Conservation (phyloP, 2,888 invertebrate genomes). For the Arge pagana region DNA sequence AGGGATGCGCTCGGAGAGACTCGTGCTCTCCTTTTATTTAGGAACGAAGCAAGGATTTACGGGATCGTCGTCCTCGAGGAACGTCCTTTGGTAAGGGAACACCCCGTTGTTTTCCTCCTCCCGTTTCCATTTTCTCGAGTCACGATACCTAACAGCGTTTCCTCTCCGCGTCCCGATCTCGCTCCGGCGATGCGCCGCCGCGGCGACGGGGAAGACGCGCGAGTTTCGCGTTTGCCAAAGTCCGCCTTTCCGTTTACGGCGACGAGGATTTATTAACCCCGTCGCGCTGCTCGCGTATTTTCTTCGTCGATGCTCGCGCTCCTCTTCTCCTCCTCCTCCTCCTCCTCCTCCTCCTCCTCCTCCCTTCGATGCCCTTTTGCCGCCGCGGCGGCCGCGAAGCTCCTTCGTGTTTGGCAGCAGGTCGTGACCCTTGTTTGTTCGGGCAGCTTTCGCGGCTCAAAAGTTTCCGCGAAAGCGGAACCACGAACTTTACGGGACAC, state of each 20-base stretch:
- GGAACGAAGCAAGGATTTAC: constrained; percentile 11
- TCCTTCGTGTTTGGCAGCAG: no score
- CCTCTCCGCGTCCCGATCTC: constrained; percentile 31
- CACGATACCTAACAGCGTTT: constrained; percentile 43
- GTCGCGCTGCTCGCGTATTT: no score
- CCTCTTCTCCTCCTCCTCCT: constrained; percentile 11
- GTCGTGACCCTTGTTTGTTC: no score
- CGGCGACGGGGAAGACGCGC: not conserved
- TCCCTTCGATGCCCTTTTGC: constrained; percentile 17
- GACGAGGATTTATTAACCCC: constrained; percentile 25
- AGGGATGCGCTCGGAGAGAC: not conserved
- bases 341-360: constrained; percentile 4
- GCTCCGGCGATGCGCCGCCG: constrained; percentile 29
- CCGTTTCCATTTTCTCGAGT: no score
- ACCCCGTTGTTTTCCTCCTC: not conserved
- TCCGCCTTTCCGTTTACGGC: constrained; percentile 7
- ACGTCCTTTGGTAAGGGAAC: not conserved
- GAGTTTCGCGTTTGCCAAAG: constrained; percentile 12
- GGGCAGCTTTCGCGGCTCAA: no score
- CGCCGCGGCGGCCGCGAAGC: no score
- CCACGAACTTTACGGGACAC: no score
- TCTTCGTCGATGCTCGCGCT: no score
- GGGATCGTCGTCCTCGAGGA: not conserved
- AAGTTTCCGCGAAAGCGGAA: no score
- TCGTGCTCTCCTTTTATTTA: no score